Evolutionary conservation across 2,888 invertebrate species (phyloP), one percentile per base, ranked within the genome.

Genomic region (Andricus curvator): DNA sequence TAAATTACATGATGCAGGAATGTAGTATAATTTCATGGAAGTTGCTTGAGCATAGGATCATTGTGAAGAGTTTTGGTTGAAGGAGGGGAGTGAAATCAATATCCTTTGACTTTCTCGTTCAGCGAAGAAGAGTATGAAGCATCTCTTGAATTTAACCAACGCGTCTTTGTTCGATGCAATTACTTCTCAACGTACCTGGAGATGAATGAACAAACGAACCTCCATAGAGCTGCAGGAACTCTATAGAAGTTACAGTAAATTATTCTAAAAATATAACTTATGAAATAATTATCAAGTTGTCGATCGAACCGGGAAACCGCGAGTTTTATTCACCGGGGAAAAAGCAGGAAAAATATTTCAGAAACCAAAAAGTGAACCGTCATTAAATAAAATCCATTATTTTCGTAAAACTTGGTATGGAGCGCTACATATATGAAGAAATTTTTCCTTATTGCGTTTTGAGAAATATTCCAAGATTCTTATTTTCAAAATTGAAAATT

Each of bases 101-200:
- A 74, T 56, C 56, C 74, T 74, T 74, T 74, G 74, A 74, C 56
- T 74, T 74, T 56, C 74, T 74, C 56, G 51, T 33, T 56, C 56
- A 9, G 17, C 33, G 56, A 74, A 74, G 74, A 74, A 74, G 74
- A 25, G 74, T 74, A 70, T 74, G 56, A 74, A 74, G 74, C 74
- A 74, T 20, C 74, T 74, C 74, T 74, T 74, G 74, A 51, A 74
- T 74, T 74, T 74, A 74, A 74, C 51, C 56, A 74, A 74, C 56
- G 74, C 33, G 74, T 74, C 56, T 74, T 74, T 74, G 74, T 74
- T 74, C 74, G n/a, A 74, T 20, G 56, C 74, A 74, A 74, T 74
- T 74, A 56, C 56, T 33, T 56, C 37, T 74, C 74, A 74, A 33
- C 56, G n/a, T 37, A 33, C 51, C 56, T 74, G 37, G 56, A 51